phyloP scores from a whole-genome alignment of 37 sponge, comb jelly and placozoan genomes.

The Spongilla lacustris region DNA sequence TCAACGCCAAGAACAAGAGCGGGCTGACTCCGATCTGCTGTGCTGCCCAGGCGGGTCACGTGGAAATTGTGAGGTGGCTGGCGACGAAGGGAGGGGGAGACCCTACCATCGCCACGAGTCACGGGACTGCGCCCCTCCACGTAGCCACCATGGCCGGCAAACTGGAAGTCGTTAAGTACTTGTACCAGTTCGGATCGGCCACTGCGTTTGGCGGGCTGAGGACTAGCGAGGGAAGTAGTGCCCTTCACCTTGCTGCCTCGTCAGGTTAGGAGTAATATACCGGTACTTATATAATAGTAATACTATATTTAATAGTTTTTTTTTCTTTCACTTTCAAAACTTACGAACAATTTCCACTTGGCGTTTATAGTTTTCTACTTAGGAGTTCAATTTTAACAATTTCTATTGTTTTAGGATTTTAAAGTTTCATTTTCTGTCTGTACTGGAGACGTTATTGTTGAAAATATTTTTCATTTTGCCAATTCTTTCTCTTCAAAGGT shows the following conservation, averaged over 20 bases:
- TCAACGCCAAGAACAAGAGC: conserved; percentile 80
- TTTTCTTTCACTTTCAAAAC: too few relatives aligned
- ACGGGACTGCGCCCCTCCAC: conserved; percentile 82
- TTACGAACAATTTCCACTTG: too few relatives aligned
- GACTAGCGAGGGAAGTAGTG: conserved; percentile 70
- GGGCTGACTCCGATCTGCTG: conserved; percentile 91
- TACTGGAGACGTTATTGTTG: not conserved
- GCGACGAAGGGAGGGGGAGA: conserved; percentile 88
- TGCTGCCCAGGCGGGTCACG: conserved; percentile 82
- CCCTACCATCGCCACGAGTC: conserved; percentile 62
- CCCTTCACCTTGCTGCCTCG: conserved; percentile 80
- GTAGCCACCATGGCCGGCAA: conserved; percentile 83
- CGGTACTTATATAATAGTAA: too few relatives aligned
- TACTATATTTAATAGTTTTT: too few relatives aligned
- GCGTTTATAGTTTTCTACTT: not conserved
- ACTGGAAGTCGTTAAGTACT: conserved; percentile 68
- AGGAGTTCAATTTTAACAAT: too few relatives aligned
- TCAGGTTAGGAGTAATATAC: conserved; percentile 45
- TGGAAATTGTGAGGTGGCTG: conserved; percentile 73
- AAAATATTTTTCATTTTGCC: too few relatives aligned
- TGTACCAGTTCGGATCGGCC: conserved; percentile 78
- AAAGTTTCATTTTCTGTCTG: not conserved
- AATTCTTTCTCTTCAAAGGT: conserved; percentile 22
- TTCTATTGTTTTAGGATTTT: not conserved
- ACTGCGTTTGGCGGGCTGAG: conserved; percentile 73